These are phyloP conservation scores for Linnaemya vulpina DNA, from an alignment of 2,888 invertebrate species.

Conservation along the genomic window DNA sequence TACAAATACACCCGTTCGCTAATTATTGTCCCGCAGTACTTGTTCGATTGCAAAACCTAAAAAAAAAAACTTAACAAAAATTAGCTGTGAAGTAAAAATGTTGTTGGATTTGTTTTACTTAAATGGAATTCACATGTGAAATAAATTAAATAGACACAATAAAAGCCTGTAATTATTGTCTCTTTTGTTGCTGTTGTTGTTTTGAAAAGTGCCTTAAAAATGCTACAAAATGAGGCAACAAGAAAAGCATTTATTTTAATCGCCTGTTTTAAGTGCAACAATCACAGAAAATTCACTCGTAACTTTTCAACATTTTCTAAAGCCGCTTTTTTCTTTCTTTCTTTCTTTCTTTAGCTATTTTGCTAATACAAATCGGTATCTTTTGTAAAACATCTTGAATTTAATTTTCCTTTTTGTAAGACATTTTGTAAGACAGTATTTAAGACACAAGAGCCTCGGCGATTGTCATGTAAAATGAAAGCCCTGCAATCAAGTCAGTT, in stretches of 20 bases:
- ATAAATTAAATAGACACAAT: conserved; percentile 17
- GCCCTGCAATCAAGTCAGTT: conserved; percentile 13
- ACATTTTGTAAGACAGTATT: not conserved
- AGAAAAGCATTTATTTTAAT: conserved; percentile 63
- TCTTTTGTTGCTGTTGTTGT: conserved; percentile 8
- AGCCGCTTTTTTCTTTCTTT: not conserved
- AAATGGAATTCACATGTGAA: conserved; percentile 48
- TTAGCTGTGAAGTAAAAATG: conserved; percentile 64
- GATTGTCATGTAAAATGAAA: not conserved
- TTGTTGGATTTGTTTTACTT: conserved; percentile 58
- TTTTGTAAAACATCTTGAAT: conserved; percentile 50
- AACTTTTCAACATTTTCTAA: not conserved
- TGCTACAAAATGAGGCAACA: conserved; percentile 46
- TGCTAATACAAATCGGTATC: conserved; percentile 32
- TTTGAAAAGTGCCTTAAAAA: conserved; percentile 44
- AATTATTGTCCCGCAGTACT: conserved; percentile 12
- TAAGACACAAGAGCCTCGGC: not conserved
- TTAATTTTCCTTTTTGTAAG: conserved; percentile 18
- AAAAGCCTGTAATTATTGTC: conserved; percentile 24
- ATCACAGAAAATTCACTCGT: conserved; percentile 6
- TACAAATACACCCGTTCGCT: not conserved
- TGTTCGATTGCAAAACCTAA: conserved; percentile 30
- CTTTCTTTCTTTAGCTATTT: not conserved
- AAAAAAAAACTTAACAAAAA: conserved; percentile 33
- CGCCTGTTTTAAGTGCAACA: conserved; percentile 57